These are phyloP conservation scores for Regulus satrapa DNA, from an alignment of 2,113 vertebrate species.

Conservation along the genomic window DNA sequence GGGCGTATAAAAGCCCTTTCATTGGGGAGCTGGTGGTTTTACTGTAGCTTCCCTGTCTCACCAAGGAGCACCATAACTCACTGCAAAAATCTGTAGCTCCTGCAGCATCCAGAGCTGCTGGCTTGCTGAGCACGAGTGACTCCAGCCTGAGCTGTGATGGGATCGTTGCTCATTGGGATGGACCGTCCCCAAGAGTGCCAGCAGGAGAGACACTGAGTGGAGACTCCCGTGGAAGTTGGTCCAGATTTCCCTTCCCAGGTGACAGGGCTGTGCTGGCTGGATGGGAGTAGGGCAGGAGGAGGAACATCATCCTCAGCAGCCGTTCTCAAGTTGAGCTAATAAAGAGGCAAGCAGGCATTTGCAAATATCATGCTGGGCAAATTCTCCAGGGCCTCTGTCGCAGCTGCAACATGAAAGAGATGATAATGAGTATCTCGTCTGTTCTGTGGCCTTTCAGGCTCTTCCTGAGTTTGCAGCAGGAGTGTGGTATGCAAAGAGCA, in stretches of 20 bases:
- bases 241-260: not conserved
- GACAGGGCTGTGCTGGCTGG: not conserved
- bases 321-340: not conserved
- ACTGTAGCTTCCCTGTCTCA: conserved; percentile 41
- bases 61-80: conserved; percentile 42
- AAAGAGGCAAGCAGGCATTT: not conserved
- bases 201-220: conserved; percentile 9
- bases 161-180: not conserved
- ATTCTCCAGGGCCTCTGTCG: conserved; percentile 23
- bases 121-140: not conserved
- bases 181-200: not conserved
- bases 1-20: conserved; percentile 54
- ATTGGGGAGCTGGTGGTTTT: conserved; percentile 9
- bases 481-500: not conserved
- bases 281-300: not conserved
- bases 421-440: conserved; percentile 23
- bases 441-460: not conserved
- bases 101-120: conserved; percentile 23
- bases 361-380: not conserved
- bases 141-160: not conserved
- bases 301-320: not conserved
- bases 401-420: conserved; percentile 43
- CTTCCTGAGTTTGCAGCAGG: not conserved
- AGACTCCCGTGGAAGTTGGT: not conserved
- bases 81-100: conserved; percentile 48